Conservation (phyloP, 2,888 invertebrate genomes). For the Boloria selene region DNA sequence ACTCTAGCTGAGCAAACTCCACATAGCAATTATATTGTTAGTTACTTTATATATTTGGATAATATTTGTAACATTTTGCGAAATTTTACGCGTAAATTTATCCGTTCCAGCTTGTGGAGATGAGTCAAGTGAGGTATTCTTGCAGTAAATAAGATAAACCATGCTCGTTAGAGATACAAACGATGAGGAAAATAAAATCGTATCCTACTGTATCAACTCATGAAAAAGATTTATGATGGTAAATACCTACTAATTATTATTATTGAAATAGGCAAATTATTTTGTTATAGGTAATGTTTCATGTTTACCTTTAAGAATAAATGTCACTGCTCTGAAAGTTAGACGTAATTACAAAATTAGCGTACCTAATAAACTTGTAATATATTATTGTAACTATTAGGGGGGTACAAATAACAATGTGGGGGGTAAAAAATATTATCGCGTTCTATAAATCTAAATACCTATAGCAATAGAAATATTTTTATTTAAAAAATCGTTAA, state of each 20-base stretch:
- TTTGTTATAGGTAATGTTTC: neutral
- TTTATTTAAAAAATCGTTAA: too few relatives aligned
- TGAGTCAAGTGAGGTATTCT: slow-evolving; percentile 17
- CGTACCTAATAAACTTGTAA: too few relatives aligned
- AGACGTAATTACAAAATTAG: too few relatives aligned
- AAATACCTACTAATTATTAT: neutral
- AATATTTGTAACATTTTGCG: too few relatives aligned
- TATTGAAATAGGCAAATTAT: neutral
- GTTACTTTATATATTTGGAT: too few relatives aligned
- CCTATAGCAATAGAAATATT: too few relatives aligned
- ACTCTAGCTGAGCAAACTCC: neutral
- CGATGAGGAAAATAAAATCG: slow-evolving; percentile 10
- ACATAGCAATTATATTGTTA: neutral
- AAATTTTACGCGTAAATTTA: too few relatives aligned
- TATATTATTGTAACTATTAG: too few relatives aligned
- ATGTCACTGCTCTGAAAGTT: neutral
- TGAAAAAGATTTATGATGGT: neutral
- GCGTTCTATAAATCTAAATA: too few relatives aligned
- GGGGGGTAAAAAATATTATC: too few relatives aligned
- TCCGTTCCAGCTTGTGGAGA: slow-evolving; percentile 6
- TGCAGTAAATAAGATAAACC: slow-evolving; percentile 14
- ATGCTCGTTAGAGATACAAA: slow-evolving; percentile 12
- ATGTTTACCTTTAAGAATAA: neutral
- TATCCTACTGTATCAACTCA: slow-evolving; percentile 3
- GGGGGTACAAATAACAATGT: too few relatives aligned